A percentile compares a stretch with the other conserved stretches of the same genome.
These are phyloP conservation scores for Ooceraea biroi DNA, from an alignment of 1,140 invertebrate species.

Conservation along the genomic window DNA sequence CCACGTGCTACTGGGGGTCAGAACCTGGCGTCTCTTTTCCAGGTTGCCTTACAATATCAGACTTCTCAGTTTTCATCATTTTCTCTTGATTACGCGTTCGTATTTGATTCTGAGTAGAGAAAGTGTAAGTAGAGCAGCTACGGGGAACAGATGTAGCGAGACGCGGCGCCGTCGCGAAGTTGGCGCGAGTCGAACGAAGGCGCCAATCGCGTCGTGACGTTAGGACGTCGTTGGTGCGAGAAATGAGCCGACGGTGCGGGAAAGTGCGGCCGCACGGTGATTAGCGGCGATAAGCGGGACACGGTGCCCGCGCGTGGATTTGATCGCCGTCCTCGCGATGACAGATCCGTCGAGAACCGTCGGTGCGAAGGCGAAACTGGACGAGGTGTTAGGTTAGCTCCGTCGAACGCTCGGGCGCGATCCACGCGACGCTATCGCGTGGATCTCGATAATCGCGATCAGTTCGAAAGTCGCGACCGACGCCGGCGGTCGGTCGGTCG, in stretches of 20 bases:
- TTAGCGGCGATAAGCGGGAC: not conserved
- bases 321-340: not conserved
- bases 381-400: constrained; percentile 3
- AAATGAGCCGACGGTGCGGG: not conserved
- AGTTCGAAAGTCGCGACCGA: constrained; percentile 35
- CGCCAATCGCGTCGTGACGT: not conserved
- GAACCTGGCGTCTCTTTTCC: too few species aligned
- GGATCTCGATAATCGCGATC: constrained; percentile 48
- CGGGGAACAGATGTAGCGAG: too few species aligned
- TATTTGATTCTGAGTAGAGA: too few species aligned
- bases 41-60: too few species aligned
- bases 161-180: not conserved
- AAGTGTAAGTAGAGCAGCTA: too few species aligned
- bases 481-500: constrained; percentile 20
- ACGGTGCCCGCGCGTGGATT: not conserved
- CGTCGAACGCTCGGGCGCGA: not conserved
- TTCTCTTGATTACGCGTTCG: too few species aligned
- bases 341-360: not conserved
- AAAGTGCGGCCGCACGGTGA: not conserved
- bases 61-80: too few species aligned
- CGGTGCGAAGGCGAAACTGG: not conserved
- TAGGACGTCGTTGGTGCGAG: not conserved
- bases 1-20: too few species aligned
- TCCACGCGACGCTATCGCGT: not conserved
- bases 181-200: constrained; percentile 27